Evolutionary conservation across 2,888 invertebrate genomes (phyloP).

Genomic region (Hyppa rectilinea): DNA sequence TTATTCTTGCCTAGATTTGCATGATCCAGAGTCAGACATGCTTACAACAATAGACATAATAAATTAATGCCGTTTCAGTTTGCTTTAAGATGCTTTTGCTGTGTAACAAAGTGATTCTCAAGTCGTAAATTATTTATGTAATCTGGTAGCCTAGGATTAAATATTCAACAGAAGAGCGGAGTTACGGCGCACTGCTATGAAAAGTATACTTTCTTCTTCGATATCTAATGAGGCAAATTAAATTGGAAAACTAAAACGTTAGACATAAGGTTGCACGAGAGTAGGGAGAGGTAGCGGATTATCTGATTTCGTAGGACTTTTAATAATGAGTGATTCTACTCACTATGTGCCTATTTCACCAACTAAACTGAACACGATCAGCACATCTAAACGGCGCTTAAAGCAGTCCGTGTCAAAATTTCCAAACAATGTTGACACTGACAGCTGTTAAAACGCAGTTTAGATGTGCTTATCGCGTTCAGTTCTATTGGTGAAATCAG

Average conservation of each 20-base stretch:
- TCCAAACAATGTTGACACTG: too few relatives aligned
- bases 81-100: slow-evolving; percentile 46
- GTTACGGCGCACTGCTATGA: slow-evolving; percentile 24
- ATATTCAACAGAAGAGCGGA: slow-evolving; percentile 46
- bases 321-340: not conserved
- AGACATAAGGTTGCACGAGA: not conserved
- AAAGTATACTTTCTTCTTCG: slow-evolving; percentile 29
- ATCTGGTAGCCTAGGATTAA: slow-evolving; percentile 49
- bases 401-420: too few relatives aligned
- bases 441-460: too few relatives aligned
- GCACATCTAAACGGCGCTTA: too few relatives aligned
- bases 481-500: too few relatives aligned
- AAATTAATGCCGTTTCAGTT: slow-evolving; percentile 46
- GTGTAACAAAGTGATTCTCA: slow-evolving; percentile 53
- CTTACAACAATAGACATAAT: slow-evolving; percentile 47
- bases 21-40: slow-evolving; percentile 27
- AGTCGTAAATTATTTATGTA: slow-evolving; percentile 59
- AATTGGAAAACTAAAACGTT: slow-evolving; percentile 42
- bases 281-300: not conserved
- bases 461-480: too few relatives aligned
- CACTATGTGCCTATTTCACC: too few relatives aligned
- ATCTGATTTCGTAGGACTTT: not conserved
- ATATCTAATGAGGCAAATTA: slow-evolving; percentile 50
- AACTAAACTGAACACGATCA: too few relatives aligned
- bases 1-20: slow-evolving; percentile 33